Evolutionary conservation across 2,113 vertebrate genomes (phyloP).

Genomic region (Brachionichthys hirsutus): DNA sequence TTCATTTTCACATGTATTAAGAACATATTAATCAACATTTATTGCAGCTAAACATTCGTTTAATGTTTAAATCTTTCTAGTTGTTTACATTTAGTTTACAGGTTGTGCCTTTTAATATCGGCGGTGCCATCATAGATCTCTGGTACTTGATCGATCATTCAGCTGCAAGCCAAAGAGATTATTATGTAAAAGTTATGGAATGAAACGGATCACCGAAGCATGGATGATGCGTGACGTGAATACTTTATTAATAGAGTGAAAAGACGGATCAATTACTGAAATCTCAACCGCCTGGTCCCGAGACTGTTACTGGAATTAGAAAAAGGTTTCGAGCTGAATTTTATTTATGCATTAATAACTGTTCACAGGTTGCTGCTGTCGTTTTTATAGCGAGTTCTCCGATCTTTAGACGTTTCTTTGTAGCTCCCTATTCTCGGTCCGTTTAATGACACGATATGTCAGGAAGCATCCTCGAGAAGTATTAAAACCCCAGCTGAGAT

Average conservation of each 20-base stretch:
- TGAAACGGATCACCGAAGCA: not conserved
- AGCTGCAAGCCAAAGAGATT: conserved; percentile 18
- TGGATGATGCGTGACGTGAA: not conserved
- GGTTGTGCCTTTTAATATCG: conserved; percentile 33
- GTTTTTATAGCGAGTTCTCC: conserved; percentile 13
- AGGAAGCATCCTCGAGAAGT: not conserved
- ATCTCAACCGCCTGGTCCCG: not conserved
- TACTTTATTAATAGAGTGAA: not conserved
- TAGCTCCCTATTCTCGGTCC: not conserved
- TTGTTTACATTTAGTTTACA: conserved; percentile 3
- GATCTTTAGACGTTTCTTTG: not conserved
- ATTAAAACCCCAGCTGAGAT: not conserved
- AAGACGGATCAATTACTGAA: not conserved
- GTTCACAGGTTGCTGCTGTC: not conserved
- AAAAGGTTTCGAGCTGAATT: not conserved
- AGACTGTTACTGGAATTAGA: not conserved
- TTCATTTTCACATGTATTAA: not conserved
- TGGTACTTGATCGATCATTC: not conserved
- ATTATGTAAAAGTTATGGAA: not conserved
- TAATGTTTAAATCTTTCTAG: not conserved
- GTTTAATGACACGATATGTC: not conserved
- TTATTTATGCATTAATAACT: conserved; percentile 9
- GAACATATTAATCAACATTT: not conserved
- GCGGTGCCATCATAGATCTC: not conserved
- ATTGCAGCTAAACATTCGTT: not conserved